Evolutionary conservation across 2,113 vertebrate genomes (phyloP), one percentile per base, ranked within the genome.

Genomic region (Paramisgurnus dabryanus): DNA sequence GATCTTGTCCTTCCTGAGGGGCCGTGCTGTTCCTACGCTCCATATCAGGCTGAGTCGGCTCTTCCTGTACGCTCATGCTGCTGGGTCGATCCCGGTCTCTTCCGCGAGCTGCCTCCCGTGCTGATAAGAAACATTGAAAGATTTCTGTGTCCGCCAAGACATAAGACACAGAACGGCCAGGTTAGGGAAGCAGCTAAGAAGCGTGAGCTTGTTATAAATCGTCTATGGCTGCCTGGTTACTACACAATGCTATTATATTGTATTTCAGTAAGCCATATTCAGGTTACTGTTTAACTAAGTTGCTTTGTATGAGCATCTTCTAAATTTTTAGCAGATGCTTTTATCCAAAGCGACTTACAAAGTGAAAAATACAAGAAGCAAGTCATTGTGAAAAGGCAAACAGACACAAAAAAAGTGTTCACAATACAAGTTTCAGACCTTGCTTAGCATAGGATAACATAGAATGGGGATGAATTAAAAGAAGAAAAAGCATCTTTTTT

Each of bases 51-150:
- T 93, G 93, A 53, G 91, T 65, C 76, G 92, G 75, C 58, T 94
- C 93, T 9, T 96, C 97, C 53, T 96, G 83, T 94, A 65, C 92
- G 91, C 71, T 53, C 53, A 69, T 85, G 0, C 94, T 87, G 74
- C 90, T 90, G 91, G 89, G 94, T 88, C 86, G 88, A 86, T 95
- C 96, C 76, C 95, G 90, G 67, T 98, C 97, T 78, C 96, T 94
- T 76, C 95, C 95, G 86, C 96, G 95, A 78, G 95, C 96, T 80
- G 96, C 95, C 86, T 99, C 97, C 87, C 97, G 95, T 84, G 96
- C 96, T 95, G 97, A 99, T 92, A 99, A 95, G 92, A 99, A 99
- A 96, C 97, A 99, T 89, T 98, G 97, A 96, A 98, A 98, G 91
- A 99, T 98, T 97, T 99, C 97, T 99, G 95, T 91, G 94, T 93